A percentile compares a stretch with the other conserved stretches of the same genome.
Evolutionary conservation across 2,888 invertebrate genomes (phyloP).

Genomic region (Tipula helvola): DNA sequence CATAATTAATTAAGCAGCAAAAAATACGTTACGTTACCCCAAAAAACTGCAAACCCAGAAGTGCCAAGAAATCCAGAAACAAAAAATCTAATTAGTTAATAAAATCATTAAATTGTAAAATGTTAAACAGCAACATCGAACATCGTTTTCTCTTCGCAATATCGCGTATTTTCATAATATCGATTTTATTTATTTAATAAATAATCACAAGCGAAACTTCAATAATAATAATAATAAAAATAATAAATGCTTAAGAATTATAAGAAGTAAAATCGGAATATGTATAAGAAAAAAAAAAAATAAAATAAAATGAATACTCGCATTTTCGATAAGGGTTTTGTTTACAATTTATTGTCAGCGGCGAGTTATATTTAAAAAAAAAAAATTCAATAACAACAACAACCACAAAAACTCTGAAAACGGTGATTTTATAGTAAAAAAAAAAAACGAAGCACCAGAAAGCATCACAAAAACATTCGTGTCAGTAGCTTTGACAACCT

Average conservation of each 20-base stretch:
- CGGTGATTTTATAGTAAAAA: constrained; percentile 9
- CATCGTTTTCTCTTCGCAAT: not conserved
- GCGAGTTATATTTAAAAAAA: not conserved
- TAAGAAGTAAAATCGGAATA: not conserved
- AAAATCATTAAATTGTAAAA: not conserved
- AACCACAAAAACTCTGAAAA: not conserved
- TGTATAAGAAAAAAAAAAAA: not conserved
- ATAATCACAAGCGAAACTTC: not conserved
- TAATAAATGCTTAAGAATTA: not conserved
- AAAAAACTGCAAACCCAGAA: not conserved
- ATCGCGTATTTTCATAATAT: not conserved
- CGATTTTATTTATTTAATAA: not conserved
- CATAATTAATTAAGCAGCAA: not conserved
- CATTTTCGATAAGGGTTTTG: constrained; percentile 8
- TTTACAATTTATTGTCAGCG: constrained; percentile 11
- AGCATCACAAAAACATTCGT: constrained; percentile 10
- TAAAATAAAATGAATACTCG: not conserved
- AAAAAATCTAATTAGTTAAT: not conserved
- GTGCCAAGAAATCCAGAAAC: not conserved
- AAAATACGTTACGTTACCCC: not conserved
- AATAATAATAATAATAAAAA: not conserved
- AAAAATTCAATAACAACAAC: not conserved
- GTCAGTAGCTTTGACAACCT: constrained; percentile 11
- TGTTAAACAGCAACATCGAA: not conserved
- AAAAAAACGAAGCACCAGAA: not conserved